phyloP scores from a whole-genome alignment of 2,113 vertebrate species.

The Cinclus mexicanus region DNA sequence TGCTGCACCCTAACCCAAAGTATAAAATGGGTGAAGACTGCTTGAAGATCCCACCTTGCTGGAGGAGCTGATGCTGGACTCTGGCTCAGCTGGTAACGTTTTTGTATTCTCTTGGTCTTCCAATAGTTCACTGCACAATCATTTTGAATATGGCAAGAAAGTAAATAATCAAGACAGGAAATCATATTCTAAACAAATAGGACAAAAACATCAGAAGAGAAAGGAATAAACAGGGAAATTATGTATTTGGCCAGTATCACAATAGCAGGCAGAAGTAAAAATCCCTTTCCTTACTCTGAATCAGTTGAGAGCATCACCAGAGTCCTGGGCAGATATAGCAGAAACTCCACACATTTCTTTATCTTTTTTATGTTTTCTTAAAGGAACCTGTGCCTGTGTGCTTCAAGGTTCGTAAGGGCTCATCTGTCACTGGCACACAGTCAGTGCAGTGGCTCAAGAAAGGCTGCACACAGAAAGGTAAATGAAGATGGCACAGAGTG shows the following conservation, averaged over 20 bases:
- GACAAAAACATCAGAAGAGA: not conserved
- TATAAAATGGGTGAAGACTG: not conserved
- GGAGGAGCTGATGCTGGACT: not conserved
- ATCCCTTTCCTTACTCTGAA: not conserved
- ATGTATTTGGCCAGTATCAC: not conserved
- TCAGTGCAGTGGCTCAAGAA: not conserved
- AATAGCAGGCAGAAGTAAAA: not conserved
- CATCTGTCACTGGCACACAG: not conserved
- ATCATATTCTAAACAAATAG: not conserved
- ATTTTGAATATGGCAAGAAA: not conserved
- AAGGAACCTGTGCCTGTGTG: not conserved
- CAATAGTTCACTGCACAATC: not conserved
- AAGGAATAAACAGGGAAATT: not conserved
- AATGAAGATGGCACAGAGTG: not conserved
- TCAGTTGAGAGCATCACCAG: not conserved
- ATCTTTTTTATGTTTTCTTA: not conserved
- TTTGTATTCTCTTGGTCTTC: not conserved
- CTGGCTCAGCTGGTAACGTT: not conserved
- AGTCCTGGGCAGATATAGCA: not conserved
- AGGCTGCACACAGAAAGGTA: not conserved
- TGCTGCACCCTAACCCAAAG: not conserved
- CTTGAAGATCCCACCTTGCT: not conserved
- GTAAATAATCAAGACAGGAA: not conserved
- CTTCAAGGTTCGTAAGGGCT: not conserved
- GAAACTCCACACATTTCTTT: not conserved